Percentiles rank a stretch among this genome's conserved stretches.
phyloP scores from a whole-genome alignment of 2,113 vertebrate species.

The Brienomyrus longianalis region DNA sequence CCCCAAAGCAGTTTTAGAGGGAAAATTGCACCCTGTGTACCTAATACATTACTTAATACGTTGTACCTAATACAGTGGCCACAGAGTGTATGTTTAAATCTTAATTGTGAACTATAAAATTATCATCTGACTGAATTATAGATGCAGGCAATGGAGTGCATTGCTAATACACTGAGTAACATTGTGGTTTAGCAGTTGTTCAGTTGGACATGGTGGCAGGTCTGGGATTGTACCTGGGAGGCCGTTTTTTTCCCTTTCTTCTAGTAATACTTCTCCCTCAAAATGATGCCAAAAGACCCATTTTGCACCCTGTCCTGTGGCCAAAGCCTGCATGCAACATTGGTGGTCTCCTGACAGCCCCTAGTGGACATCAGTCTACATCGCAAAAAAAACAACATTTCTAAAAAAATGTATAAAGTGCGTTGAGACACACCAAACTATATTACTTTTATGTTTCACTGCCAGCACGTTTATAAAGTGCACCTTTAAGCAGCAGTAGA shows the following conservation, averaged over 20 bases:
- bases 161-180: not conserved
- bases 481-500: not conserved
- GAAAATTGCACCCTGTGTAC: not conserved
- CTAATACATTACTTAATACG: not conserved
- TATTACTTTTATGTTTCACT: not conserved
- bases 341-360: constrained; percentile 15
- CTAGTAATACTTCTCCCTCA: not conserved
- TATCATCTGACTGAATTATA: not conserved
- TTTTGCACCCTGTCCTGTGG: not conserved
- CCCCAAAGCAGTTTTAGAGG: not conserved
- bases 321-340: not conserved
- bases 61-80: not conserved
- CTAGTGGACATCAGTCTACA: constrained; percentile 17
- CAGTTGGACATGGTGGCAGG: too few species aligned
- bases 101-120: not conserved
- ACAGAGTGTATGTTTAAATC: not conserved
- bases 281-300: not conserved
- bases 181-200: not conserved
- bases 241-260: not conserved
- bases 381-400: not conserved
- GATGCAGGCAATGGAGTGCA: not conserved
- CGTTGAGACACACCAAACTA: not conserved
- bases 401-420: not conserved
- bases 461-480: not conserved
- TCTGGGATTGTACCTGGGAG: too few species aligned